Conservation (phyloP, 35 echinoderm and acorn worm species). For the Holothuria glaberrima region DNA sequence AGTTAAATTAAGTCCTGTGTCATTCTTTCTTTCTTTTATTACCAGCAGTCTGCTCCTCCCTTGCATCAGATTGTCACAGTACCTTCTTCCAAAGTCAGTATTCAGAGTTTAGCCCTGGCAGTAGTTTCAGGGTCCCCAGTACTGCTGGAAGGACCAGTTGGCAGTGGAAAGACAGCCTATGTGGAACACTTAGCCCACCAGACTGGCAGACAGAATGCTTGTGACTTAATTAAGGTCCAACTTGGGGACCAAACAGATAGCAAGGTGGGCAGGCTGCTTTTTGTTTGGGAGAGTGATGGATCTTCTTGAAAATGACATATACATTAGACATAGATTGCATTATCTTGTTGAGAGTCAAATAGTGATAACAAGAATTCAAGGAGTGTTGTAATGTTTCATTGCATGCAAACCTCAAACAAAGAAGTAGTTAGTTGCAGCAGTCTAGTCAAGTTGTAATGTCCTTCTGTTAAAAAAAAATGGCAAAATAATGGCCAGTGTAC, state of each 20-base stretch:
- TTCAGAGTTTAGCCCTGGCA: slow-evolving; percentile 77
- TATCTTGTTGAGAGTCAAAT: no score
- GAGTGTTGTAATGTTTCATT: no score
- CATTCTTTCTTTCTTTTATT: background rate
- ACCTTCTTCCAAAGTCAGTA: slow-evolving; percentile 12
- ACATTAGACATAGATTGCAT: no score
- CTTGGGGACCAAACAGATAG: slow-evolving; percentile 96
- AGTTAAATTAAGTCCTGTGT: no score
- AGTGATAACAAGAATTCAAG: no score
- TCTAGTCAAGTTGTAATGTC: no score
- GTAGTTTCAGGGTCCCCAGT: slow-evolving; percentile 70
- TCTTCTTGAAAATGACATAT: background rate
- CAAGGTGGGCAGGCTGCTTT: slow-evolving; percentile 60
- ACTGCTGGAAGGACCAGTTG: slow-evolving; percentile 91
- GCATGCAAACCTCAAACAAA: no score
- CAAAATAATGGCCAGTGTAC: no score
- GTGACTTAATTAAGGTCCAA: slow-evolving; percentile 77
- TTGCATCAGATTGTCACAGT: slow-evolving; percentile 57
- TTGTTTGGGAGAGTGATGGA: background rate
- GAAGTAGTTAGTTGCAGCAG: no score
- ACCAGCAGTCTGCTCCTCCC: background rate
- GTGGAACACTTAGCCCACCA: slow-evolving; percentile 80
- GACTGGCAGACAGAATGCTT: slow-evolving; percentile 70
- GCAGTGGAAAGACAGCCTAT: slow-evolving; percentile 82
- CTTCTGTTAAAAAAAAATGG: no score